Percentiles rank a stretch among this genome's conserved stretches.
These are phyloP conservation scores for Amblyopsis hoosieri DNA, from an alignment of 2,797 vertebrate species.

Conservation along the genomic window DNA sequence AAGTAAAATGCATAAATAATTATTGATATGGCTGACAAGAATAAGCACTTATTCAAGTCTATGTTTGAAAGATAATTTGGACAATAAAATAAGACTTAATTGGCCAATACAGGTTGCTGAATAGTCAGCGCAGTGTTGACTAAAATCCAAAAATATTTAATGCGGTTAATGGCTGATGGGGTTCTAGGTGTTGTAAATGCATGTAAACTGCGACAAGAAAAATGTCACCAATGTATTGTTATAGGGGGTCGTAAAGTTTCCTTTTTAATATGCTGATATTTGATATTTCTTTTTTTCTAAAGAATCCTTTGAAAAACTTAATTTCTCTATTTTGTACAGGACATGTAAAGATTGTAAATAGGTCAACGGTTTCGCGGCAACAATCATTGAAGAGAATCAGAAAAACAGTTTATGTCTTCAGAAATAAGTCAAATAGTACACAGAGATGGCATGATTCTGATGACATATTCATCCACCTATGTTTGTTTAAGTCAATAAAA, in stretches of 20 bases:
- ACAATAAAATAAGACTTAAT: slow-evolving; percentile 32
- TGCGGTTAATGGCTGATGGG: slow-evolving; percentile 75
- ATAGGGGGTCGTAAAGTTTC: slow-evolving; percentile 61
- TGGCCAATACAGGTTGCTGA: slow-evolving; percentile 79
- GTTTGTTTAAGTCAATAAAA: slow-evolving; percentile 84
- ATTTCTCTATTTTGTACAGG: slow-evolving; percentile 84
- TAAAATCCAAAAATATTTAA: slow-evolving; percentile 58
- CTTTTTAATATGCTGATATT: slow-evolving; percentile 70
- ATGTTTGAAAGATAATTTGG: slow-evolving; percentile 19
- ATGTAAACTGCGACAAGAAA: slow-evolving; percentile 79
- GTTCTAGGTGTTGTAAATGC: slow-evolving; percentile 82
- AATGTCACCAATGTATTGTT: slow-evolving; percentile 65
- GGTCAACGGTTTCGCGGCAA: slow-evolving; percentile 77
- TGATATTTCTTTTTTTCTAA: slow-evolving; percentile 75
- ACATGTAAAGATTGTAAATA: slow-evolving; percentile 86
- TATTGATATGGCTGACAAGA: slow-evolving; percentile 8
- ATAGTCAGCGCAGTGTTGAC: slow-evolving; percentile 77
- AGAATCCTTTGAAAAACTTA: slow-evolving; percentile 78
- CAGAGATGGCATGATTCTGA: slow-evolving; percentile 68
- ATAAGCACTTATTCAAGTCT: slow-evolving; percentile 23
- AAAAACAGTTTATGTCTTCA: slow-evolving; percentile 60
- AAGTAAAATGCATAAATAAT: not conserved
- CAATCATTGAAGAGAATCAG: slow-evolving; percentile 68
- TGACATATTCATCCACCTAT: slow-evolving; percentile 74
- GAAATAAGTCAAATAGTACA: slow-evolving; percentile 43